Conservation (phyloP, 2,888 invertebrate genomes). For the Arctia plantaginis region DNA sequence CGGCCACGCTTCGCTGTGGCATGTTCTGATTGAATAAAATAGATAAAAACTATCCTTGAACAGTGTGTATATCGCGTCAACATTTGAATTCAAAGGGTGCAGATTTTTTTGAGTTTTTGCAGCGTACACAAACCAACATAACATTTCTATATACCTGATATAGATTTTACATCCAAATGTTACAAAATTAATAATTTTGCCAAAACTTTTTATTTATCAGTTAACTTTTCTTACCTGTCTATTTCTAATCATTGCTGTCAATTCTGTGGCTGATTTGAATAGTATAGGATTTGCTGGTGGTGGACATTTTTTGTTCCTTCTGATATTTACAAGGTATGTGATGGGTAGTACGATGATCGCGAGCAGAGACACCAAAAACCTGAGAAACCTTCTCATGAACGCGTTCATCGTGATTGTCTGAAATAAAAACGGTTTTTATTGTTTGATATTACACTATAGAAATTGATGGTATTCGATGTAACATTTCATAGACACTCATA, state of each 20-base stretch:
- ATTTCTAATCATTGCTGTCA: constrained; percentile 90
- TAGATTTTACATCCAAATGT: too few species aligned
- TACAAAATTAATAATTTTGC: too few species aligned
- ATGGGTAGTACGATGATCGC: constrained; percentile 86
- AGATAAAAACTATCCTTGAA: too few species aligned
- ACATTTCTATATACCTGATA: too few species aligned
- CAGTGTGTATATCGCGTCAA: too few species aligned
- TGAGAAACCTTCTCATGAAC: constrained; percentile 84
- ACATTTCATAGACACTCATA: too few species aligned
- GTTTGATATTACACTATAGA: background rate
- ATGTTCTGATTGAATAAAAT: too few species aligned
- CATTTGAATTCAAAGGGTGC: too few species aligned
- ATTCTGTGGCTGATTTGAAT: constrained; percentile 88
- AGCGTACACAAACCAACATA: too few species aligned
- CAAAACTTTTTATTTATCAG: background rate
- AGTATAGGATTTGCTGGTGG: constrained; percentile 89
- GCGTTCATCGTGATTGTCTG: constrained; percentile 88
- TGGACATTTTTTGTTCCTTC: constrained; percentile 87
- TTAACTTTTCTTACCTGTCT: constrained; percentile 85
- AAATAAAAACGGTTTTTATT: constrained; percentile 51
- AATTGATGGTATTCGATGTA: background rate
- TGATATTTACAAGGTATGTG: constrained; percentile 80
- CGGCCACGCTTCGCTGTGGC: too few species aligned
- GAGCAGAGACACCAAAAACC: constrained; percentile 86
- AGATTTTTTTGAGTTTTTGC: too few species aligned